phyloP scores from a whole-genome alignment of 1,140 invertebrate genomes.

The Drosophila punjabiensis region DNA sequence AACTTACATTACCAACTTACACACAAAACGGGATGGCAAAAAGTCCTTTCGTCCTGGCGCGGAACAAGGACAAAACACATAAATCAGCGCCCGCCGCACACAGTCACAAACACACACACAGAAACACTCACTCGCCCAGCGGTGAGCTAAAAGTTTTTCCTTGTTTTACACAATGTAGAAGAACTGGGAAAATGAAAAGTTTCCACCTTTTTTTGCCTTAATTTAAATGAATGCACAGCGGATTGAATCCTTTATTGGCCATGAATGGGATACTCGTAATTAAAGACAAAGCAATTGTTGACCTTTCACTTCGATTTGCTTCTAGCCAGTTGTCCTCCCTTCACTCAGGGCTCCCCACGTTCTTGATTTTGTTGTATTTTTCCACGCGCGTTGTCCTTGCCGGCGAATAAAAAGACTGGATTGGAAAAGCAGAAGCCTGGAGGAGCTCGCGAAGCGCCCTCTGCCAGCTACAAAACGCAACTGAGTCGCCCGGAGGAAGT shows the following conservation, averaged over 20 bases:
- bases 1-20: slow-evolving; percentile 50
- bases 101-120: slow-evolving; percentile 5
- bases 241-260: slow-evolving; percentile 60
- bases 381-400: slow-evolving; percentile 54
- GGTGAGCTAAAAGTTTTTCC: slow-evolving; percentile 39
- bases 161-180: slow-evolving; percentile 33
- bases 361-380: slow-evolving; percentile 42
- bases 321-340: slow-evolving; percentile 1
- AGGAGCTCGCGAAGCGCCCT: slow-evolving; percentile 22
- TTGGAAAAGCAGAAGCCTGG: slow-evolving; percentile 1
- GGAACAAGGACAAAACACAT: slow-evolving; percentile 57
- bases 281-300: slow-evolving; percentile 56
- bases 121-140: slow-evolving; percentile 2
- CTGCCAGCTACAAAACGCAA: slow-evolving; percentile 51
- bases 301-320: slow-evolving; percentile 42
- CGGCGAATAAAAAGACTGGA: slow-evolving; percentile 17
- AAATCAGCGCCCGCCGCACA: slow-evolving; percentile 59
- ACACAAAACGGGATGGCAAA: slow-evolving; percentile 41
- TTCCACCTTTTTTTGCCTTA: slow-evolving; percentile 40
- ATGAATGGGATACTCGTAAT: slow-evolving; percentile 45
- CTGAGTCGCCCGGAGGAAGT: slow-evolving; percentile 47
- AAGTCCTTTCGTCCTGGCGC: slow-evolving; percentile 49
- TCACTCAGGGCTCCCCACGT: neutral
- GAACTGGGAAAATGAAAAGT: slow-evolving; percentile 41
- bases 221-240: slow-evolving; percentile 40